phyloP scores from a whole-genome alignment of 2,888 invertebrate genomes.

The Torymus auratus region DNA sequence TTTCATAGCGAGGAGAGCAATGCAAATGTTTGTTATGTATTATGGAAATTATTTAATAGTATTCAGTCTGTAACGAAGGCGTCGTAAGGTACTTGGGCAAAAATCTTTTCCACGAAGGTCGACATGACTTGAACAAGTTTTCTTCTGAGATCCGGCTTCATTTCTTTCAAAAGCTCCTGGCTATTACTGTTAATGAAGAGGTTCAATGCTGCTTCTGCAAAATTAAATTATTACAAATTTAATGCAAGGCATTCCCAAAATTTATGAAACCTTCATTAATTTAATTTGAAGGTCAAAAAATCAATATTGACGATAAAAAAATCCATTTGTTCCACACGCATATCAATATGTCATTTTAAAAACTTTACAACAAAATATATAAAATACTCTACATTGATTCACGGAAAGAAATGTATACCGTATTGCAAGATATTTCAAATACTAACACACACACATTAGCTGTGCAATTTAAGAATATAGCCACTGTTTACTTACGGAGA shows the following conservation, averaged over 20 bases:
- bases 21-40: conserved; percentile 36
- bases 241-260: no score
- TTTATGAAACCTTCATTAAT: no score
- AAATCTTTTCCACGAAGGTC: conserved; percentile 85
- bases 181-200: conserved; percentile 91
- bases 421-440: no score
- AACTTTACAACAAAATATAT: no score
- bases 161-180: conserved; percentile 89
- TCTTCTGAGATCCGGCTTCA: conserved; percentile 89
- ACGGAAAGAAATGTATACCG: no score
- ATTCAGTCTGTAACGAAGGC: conserved; percentile 82
- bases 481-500: conserved; percentile 82
- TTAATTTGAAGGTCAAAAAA: no score
- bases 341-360: no score
- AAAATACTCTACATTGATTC: no score
- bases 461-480: background rate
- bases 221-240: background rate
- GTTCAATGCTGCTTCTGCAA: conserved; percentile 88
- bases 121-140: conserved; percentile 87
- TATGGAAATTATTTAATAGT: background rate
- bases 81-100: conserved; percentile 87
- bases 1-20: conserved; percentile 47
- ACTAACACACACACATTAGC: no score
- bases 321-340: no score
- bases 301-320: no score